These are phyloP conservation scores for Rhabdophis nuchalis DNA, from an alignment of 2,797 vertebrate species.

Conservation along the genomic window DNA sequence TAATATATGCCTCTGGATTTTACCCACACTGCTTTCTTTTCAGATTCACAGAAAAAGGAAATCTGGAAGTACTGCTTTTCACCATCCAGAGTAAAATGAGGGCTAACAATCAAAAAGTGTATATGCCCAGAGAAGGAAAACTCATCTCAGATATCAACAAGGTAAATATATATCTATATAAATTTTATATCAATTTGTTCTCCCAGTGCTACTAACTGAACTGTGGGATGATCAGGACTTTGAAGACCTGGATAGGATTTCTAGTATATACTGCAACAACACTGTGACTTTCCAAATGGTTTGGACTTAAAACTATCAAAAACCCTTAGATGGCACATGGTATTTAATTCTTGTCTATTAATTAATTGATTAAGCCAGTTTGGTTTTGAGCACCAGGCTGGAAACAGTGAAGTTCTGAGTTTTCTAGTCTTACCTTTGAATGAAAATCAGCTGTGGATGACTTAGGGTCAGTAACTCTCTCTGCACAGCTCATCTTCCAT, in stretches of 20 bases:
- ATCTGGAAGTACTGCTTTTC: constrained; percentile 91
- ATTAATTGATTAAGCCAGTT: neutral
- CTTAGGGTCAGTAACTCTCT: neutral
- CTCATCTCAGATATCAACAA: constrained; percentile 97
- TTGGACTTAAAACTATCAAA: neutral
- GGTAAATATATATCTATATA: constrained; percentile 63
- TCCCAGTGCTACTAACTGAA: too few relatives aligned
- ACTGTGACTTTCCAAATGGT: neutral
- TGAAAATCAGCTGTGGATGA: neutral
- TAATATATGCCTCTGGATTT: neutral
- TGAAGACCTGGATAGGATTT: neutral
- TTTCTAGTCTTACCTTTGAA: neutral
- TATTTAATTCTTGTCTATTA: neutral
- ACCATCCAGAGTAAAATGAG: constrained; percentile 98
- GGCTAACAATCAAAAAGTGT: constrained; percentile 96
- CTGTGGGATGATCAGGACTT: neutral
- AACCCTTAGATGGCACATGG: neutral
- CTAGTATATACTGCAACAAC: neutral
- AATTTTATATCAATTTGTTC: neutral
- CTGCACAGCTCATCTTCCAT: neutral
- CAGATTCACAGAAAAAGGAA: constrained; percentile 95
- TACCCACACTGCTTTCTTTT: neutral
- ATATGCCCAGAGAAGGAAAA: constrained; percentile 91
- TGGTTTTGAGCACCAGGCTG: neutral
- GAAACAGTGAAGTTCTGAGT: neutral